These are phyloP conservation scores for Rousettus leschenaultii DNA, from an alignment of 2,113 vertebrate genomes.

Conservation along the genomic window DNA sequence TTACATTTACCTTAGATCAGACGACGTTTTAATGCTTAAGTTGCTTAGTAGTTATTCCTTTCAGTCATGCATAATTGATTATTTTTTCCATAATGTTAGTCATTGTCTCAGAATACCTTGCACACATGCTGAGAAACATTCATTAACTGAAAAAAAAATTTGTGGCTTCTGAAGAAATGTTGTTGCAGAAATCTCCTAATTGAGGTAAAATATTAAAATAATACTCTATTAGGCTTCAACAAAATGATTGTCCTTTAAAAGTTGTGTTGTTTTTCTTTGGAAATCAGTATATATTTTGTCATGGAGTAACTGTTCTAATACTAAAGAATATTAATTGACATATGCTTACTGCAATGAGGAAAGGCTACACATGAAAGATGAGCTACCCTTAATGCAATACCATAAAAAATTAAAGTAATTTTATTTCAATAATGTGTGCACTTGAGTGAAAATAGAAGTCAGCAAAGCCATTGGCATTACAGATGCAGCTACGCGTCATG, in stretches of 20 bases:
- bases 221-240: not conserved
- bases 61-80: not conserved
- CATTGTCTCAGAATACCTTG: not conserved
- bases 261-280: not conserved
- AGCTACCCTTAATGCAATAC: not conserved
- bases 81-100: not conserved
- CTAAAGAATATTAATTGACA: not conserved
- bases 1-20: constrained; percentile 41
- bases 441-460: not conserved
- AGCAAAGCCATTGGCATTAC: not conserved
- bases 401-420: not conserved
- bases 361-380: not conserved
- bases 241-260: not conserved
- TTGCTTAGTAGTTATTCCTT: not conserved
- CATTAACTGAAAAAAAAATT: not conserved
- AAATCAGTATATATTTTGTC: not conserved
- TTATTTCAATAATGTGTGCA: not conserved
- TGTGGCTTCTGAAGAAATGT: not conserved
- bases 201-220: not conserved
- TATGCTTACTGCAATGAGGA: not conserved
- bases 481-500: not conserved
- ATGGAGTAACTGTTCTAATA: not conserved
- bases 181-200: not conserved
- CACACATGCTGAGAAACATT: not conserved
- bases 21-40: not conserved